phyloP scores from a whole-genome alignment of 2,888 invertebrate species.

The Branchipolynoe longqiensis region DNA sequence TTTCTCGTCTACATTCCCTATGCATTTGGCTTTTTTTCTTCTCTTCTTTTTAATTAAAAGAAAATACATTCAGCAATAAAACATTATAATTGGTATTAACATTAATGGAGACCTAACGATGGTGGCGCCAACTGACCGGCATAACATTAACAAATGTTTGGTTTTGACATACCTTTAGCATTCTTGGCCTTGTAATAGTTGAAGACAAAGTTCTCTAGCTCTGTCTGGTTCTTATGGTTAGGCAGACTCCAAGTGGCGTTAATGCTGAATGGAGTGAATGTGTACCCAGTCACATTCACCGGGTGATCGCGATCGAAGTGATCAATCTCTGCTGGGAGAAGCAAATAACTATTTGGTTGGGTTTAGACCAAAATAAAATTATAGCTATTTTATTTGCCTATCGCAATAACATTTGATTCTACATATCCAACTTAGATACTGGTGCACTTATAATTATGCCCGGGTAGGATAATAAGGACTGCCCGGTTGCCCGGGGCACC shows the following conservation, averaged over 20 bases:
- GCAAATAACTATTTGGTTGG: background rate
- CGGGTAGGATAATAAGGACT: too few species aligned
- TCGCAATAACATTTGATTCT: background rate
- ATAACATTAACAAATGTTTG: background rate
- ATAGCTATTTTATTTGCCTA: background rate
- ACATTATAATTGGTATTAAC: background rate
- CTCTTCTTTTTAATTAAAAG: background rate
- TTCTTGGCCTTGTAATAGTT: conserved; percentile 9
- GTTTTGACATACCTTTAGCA: background rate
- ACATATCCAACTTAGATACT: background rate
- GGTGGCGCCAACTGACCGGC: too few species aligned
- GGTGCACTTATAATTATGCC: too few species aligned
- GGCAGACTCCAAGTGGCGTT: conserved; percentile 6
- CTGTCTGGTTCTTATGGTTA: conserved; percentile 7
- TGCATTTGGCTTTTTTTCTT: too few species aligned
- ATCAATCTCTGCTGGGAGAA: background rate
- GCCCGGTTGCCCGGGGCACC: too few species aligned
- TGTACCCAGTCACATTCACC: background rate
- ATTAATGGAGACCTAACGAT: too few species aligned
- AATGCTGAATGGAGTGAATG: background rate
- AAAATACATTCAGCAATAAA: background rate
- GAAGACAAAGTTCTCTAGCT: conserved; percentile 10
- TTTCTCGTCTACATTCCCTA: too few species aligned
- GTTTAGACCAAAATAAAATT: background rate
- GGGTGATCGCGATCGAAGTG: conserved; percentile 25